Percentiles rank a stretch among this genome's conserved stretches.
These are phyloP conservation scores for Dunckerocampus dactyliophorus DNA, from an alignment of 2,113 vertebrate genomes.

Conservation along the genomic window DNA sequence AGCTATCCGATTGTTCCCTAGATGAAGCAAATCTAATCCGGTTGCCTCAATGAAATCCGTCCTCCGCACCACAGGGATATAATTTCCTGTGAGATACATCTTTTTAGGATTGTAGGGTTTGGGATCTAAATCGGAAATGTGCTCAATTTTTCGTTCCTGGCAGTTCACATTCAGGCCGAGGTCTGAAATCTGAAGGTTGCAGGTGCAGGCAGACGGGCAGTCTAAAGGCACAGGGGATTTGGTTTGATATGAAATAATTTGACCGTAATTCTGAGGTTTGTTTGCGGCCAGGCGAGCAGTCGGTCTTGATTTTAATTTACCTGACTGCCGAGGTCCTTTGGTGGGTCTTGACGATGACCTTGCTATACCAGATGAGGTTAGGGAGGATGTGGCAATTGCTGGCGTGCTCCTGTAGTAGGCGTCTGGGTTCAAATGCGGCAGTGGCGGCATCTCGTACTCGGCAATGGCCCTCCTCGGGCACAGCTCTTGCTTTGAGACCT, in stretches of 20 bases:
- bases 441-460: constrained; percentile 90
- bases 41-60: constrained; percentile 89
- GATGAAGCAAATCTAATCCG: constrained; percentile 90
- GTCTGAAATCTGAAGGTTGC: constrained; percentile 97
- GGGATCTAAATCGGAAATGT: constrained; percentile 88
- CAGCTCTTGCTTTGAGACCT: constrained; percentile 94
- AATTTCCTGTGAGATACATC: constrained; percentile 96
- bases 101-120: constrained; percentile 98
- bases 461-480: constrained; percentile 91
- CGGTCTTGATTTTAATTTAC: constrained; percentile 85
- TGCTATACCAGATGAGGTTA: constrained; percentile 88
- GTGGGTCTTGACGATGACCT: constrained; percentile 85
- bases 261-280: constrained; percentile 88
- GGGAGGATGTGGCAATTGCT: constrained; percentile 79
- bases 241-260: constrained; percentile 94
- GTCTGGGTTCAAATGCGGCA: constrained; percentile 84
- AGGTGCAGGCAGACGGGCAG: constrained; percentile 91
- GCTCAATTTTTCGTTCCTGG: constrained; percentile 93
- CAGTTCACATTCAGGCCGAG: constrained; percentile 98
- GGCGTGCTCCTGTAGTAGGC: constrained; percentile 87
- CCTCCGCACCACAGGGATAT: constrained; percentile 83
- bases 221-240: constrained; percentile 98
- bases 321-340: constrained; percentile 88
- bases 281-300: constrained; percentile 81
- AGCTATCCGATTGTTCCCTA: constrained; percentile 93